Conservation (phyloP, 2,113 vertebrate genomes). For the Natator depressus region DNA sequence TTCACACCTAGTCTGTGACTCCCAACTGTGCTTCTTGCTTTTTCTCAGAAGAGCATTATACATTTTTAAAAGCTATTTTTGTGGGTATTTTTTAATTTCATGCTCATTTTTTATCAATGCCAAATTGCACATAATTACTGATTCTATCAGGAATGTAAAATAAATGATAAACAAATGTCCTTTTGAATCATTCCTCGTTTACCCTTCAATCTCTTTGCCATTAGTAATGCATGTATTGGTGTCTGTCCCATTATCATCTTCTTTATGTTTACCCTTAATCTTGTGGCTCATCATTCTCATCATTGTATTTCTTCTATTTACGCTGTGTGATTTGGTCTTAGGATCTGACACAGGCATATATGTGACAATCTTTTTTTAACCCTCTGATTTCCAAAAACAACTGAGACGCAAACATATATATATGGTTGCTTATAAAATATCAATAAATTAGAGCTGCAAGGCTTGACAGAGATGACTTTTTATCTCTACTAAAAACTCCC, state of each 20-base stretch:
- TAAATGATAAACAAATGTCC: not conserved
- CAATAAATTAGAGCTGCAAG: not conserved
- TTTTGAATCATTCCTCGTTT: not conserved
- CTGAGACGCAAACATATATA: not conserved
- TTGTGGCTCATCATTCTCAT: not conserved
- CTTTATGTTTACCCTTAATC: not conserved
- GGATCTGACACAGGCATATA: not conserved
- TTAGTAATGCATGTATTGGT: not conserved
- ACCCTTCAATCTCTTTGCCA: not conserved
- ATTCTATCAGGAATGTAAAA: not conserved
- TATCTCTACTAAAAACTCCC: not conserved
- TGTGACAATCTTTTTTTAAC: not conserved
- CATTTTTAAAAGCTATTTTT: not conserved
- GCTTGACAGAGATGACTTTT: not conserved
- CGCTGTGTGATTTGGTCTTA: not conserved
- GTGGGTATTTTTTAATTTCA: not conserved
- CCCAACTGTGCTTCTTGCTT: not conserved
- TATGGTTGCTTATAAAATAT: not conserved
- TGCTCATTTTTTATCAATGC: not conserved
- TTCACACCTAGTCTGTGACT: not conserved
- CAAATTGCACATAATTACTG: not conserved
- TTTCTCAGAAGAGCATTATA: not conserved
- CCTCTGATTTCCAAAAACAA: not conserved
- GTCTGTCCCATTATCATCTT: not conserved
- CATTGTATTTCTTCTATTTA: not conserved